A percentile compares a stretch with the other conserved stretches of the same genome.
Evolutionary conservation across 2,888 invertebrate genomes (phyloP).

Genomic region (Xylophagus ater): DNA sequence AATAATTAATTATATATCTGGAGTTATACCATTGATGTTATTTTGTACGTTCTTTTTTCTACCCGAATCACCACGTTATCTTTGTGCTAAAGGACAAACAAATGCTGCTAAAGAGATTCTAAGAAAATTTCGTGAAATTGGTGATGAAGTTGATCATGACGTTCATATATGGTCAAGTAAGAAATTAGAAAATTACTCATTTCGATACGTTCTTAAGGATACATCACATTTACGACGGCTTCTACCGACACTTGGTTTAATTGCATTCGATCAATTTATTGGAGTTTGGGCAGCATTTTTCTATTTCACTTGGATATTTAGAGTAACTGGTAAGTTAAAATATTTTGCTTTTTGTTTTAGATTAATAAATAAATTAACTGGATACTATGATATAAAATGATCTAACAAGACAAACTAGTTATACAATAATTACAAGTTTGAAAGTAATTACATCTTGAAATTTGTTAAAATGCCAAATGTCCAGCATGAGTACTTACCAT

Average conservation of each 20-base stretch:
- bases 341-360: too few species aligned
- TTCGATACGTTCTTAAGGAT: constrained; percentile 30
- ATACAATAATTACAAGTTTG: too few species aligned
- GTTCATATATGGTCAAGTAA: constrained; percentile 39
- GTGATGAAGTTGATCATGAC: constrained; percentile 48
- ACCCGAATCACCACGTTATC: constrained; percentile 60
- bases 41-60: constrained; percentile 45
- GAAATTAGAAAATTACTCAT: constrained; percentile 30
- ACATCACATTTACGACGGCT: constrained; percentile 41
- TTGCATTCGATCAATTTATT: constrained; percentile 54
- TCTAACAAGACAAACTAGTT: too few species aligned
- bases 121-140: constrained; percentile 49
- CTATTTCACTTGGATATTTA: constrained; percentile 46
- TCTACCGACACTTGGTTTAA: constrained; percentile 46
- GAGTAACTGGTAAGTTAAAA: constrained; percentile 35
- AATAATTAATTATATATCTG: constrained; percentile 12
- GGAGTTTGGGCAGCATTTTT: constrained; percentile 52
- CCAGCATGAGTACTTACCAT: too few species aligned
- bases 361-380: too few species aligned
- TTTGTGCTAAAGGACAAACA: constrained; percentile 44
- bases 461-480: too few species aligned
- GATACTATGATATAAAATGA: too few species aligned
- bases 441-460: too few species aligned
- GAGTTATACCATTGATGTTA: constrained; percentile 7
- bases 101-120: constrained; percentile 50